Conservation (phyloP, 2,113 vertebrate genomes). For the human region DNA sequence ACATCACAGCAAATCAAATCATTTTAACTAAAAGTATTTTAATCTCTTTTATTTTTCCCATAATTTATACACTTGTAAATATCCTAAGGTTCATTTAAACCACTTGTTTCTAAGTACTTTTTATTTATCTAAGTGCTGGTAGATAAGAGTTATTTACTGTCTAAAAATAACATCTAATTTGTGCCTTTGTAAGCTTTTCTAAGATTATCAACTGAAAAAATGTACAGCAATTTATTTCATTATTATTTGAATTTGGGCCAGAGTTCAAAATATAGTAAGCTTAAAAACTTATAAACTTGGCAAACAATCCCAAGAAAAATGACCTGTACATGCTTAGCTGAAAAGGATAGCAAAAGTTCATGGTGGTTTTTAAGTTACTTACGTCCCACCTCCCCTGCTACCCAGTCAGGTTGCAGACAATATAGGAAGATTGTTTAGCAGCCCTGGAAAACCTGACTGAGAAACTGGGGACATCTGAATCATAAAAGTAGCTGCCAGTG, state of each 20-base stretch:
- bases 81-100: not conserved
- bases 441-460: slow-evolving; percentile 44
- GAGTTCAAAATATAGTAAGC: not conserved
- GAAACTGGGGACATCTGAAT: slow-evolving; percentile 35
- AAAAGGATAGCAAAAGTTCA: not conserved
- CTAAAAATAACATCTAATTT: slow-evolving; percentile 30
- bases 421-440: not conserved
- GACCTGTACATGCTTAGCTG: not conserved
- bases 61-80: slow-evolving; percentile 9
- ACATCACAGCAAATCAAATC: not conserved
- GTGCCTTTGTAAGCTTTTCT: slow-evolving; percentile 4
- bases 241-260: not conserved
- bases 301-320: not conserved
- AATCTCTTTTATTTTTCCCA: not conserved
- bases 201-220: not conserved
- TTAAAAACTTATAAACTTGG: not conserved
- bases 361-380: not conserved
- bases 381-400: not conserved
- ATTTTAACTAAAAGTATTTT: slow-evolving; percentile 44
- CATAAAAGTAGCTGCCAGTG: slow-evolving; percentile 63
- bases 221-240: not conserved
- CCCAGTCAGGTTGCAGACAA: slow-evolving; percentile 4
- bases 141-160: not conserved
- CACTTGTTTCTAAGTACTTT: slow-evolving; percentile 39
- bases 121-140: not conserved